Base-by-base conservation (phyloP, 2,113 vertebrate species). In the Odontophorus gujanensis region DNA sequence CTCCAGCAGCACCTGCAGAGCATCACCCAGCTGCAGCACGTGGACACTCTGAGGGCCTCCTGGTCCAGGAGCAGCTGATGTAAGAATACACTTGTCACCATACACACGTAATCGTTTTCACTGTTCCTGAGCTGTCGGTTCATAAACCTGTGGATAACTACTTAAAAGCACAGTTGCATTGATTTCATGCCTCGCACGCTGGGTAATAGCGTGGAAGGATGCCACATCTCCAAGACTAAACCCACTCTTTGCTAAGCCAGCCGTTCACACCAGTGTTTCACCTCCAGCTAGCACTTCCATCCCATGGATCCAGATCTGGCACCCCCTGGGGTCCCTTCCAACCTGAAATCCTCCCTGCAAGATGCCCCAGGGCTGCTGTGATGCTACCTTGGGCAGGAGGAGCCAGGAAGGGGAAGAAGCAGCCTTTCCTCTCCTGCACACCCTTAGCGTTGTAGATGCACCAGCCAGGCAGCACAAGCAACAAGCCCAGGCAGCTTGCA, bases 321-420 rank as follows among this genome's bases (percentile, higher is more conserved):
- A 50, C 5, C 18, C 20, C 38, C 5, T 55, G 53, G 38, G 5
- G 45, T 62, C 81, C 84, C 55, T 81, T 57, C 14, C 57, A 77
- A 40, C 21, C 26, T 45, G 7, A n/a, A 94, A 76, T 62, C 45
- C 14, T 89, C 36, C 58, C 42, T 16, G 13, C 21, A 74, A 71
- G 59, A 28, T n/a, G 42, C 59, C 53, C 45, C 28, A 11, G 45
- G 51, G 42, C 25, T 80, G 59, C 34, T 74, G 38, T 30, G n/a
- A 51, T 47, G 71, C 87, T 67, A 87, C 87, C 85, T 88, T 30
- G 51, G 87, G 76, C 80, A 91, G 53, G n/a, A 73, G 59, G 50
- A 87, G 72, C 34, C 63, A 71, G 34, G 32, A 51, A 62, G 85
- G 71, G 30, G n/a, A 87, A 92, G 53, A 17, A 94, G 28, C 38